Percentiles rank a stretch among this genome's conserved stretches.
Conservation (phyloP, 2,797 vertebrate species). For the Chaetophractus vellerosus region DNA sequence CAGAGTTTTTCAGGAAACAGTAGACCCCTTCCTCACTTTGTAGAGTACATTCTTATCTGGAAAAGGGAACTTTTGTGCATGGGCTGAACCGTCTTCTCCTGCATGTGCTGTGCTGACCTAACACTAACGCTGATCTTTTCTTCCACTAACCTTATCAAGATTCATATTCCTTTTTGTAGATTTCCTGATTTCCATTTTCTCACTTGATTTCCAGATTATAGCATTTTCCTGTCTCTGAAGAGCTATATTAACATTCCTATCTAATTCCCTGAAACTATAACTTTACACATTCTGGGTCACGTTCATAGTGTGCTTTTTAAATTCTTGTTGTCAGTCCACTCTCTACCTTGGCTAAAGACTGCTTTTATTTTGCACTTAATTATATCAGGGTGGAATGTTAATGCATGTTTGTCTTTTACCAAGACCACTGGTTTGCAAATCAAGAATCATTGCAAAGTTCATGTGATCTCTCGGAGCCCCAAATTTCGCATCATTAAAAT, state of each 20-base stretch:
- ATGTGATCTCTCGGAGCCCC: conserved; percentile 13
- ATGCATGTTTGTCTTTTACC: conserved; percentile 67
- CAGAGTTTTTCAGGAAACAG: background rate
- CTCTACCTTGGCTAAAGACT: conserved; percentile 50
- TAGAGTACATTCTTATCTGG: background rate
- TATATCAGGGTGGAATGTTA: conserved; percentile 61
- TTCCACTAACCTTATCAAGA: background rate
- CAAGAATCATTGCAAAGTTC: conserved; percentile 60
- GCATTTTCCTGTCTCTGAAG: background rate
- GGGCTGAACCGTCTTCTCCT: background rate
- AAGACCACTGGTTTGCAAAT: conserved; percentile 57
- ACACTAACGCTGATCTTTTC: background rate
- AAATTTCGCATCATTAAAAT: conserved; percentile 57
- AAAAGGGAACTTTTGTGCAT: background rate
- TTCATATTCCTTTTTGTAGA: background rate
- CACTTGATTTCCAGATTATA: conserved; percentile 59
- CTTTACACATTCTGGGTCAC: conserved; percentile 54
- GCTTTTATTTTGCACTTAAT: conserved; percentile 72
- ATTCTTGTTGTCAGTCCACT: conserved; percentile 37
- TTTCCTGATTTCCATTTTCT: conserved; percentile 47
- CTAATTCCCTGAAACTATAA: conserved; percentile 66
- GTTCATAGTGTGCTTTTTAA: conserved; percentile 35
- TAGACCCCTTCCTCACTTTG: background rate
- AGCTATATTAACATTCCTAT: conserved; percentile 36
- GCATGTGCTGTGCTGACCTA: background rate